phyloP scores from a whole-genome alignment of 2,888 invertebrate species.

The Mimachlamys varia region DNA sequence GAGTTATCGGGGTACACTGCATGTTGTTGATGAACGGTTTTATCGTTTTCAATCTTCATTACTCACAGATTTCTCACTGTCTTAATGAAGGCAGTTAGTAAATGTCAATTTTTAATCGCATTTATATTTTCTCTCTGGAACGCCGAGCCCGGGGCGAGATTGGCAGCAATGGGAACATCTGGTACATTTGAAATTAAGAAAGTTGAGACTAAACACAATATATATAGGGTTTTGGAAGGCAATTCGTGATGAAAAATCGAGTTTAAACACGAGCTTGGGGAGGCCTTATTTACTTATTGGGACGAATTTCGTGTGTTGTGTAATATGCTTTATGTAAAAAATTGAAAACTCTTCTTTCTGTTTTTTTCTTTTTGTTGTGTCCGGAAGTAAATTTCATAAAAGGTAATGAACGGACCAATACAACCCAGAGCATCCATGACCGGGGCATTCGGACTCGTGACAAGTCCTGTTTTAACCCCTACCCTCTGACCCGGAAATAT shows the following conservation, averaged over 20 bases:
- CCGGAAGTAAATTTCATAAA: too few species aligned
- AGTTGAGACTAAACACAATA: background rate
- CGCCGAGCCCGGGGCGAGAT: background rate
- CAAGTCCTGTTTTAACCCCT: too few species aligned
- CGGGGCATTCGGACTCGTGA: too few species aligned
- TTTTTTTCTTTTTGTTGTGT: too few species aligned
- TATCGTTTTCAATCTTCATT: background rate
- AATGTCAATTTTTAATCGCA: slow-evolving; percentile 29
- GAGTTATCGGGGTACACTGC: background rate
- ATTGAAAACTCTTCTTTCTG: too few species aligned
- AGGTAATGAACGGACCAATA: too few species aligned
- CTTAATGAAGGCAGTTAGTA: background rate
- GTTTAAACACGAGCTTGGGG: background rate
- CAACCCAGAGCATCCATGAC: too few species aligned
- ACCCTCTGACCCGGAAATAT: too few species aligned
- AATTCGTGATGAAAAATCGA: slow-evolving; percentile 2
- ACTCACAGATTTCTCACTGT: background rate
- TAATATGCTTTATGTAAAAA: background rate
- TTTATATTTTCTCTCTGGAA: slow-evolving; percentile 25
- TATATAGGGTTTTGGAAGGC: background rate
- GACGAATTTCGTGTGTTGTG: background rate
- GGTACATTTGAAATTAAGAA: slow-evolving; percentile 8
- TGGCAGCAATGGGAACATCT: background rate
- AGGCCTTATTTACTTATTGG: background rate
- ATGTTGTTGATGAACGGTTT: background rate